Percentiles rank a stretch among this genome's conserved stretches.
Conservation (phyloP, 2,888 invertebrate genomes). For the Papilio demoleus region DNA sequence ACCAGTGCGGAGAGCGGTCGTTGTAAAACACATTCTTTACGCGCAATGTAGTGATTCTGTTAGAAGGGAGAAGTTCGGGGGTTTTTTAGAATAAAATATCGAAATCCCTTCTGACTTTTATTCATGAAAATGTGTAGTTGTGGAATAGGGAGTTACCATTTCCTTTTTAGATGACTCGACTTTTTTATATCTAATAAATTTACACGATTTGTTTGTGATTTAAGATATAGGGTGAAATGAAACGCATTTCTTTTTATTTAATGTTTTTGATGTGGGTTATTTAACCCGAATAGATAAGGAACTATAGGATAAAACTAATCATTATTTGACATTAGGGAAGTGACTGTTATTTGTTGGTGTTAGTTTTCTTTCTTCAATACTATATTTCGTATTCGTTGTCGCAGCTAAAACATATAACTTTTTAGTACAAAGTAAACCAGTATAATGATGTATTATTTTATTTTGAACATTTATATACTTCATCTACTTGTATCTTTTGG, state of each 20-base stretch:
- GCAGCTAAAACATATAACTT: too few relatives aligned
- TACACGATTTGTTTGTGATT: conserved; percentile 1
- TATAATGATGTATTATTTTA: too few relatives aligned
- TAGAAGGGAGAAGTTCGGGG: conserved; percentile 2
- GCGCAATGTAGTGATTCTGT: conserved; percentile 26
- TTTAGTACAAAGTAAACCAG: too few relatives aligned
- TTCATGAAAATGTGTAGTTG: conserved; percentile 20
- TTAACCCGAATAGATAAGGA: background rate
- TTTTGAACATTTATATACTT: background rate
- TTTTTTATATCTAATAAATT: conserved; percentile 15
- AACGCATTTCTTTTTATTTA: background rate
- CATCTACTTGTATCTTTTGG: background rate
- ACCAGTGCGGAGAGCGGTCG: conserved; percentile 22
- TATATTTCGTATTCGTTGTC: too few relatives aligned
- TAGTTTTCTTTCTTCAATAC: too few relatives aligned
- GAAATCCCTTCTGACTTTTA: conserved; percentile 25
- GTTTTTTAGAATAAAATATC: conserved; percentile 19
- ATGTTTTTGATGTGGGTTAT: background rate
- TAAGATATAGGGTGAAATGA: background rate
- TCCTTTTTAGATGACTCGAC: conserved; percentile 10
- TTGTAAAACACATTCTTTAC: conserved; percentile 31
- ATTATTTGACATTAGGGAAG: background rate
- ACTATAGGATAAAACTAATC: background rate
- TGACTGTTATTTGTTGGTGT: background rate
- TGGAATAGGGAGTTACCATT: conserved; percentile 1